These are phyloP conservation scores for Cassiopea andromeda DNA, from an alignment of 30 jellyfish, hydroid and myxozoan species.

Conservation along the genomic window DNA sequence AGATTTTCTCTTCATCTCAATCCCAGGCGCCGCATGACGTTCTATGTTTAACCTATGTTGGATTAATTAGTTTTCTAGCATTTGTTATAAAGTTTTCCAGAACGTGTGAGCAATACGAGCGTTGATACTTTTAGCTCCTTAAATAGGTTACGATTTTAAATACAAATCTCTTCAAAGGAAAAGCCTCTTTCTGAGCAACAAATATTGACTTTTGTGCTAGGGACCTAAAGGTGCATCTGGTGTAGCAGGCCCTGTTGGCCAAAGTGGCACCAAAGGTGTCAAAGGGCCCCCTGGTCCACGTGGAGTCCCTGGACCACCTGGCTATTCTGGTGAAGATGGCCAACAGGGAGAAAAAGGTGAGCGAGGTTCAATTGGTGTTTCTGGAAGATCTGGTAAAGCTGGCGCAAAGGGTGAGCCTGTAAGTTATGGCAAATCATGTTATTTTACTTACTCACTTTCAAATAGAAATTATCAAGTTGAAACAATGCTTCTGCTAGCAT, in stretches of 20 bases:
- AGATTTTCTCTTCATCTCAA: no score
- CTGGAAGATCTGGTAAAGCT: conserved; percentile 74
- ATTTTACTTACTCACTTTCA: background rate
- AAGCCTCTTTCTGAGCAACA: background rate
- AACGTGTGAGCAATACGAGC: no score
- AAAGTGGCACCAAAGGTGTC: conserved; percentile 64
- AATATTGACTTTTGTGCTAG: conserved; percentile 3
- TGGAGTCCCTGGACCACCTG: conserved; percentile 81
- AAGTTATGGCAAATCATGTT: background rate
- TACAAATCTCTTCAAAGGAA: background rate
- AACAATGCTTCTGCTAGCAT: background rate
- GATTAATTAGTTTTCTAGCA: no score
- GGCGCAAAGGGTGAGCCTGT: conserved; percentile 87
- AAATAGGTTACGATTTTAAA: no score
- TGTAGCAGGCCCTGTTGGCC: conserved; percentile 51
- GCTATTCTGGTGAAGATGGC: conserved; percentile 89
- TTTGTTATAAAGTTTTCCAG: no score
- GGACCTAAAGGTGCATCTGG: conserved; percentile 53
- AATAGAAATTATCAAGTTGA: background rate
- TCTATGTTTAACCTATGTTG: no score
- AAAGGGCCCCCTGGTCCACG: conserved; percentile 83
- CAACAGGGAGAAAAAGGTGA: conserved; percentile 73
- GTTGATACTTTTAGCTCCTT: no score
- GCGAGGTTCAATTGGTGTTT: conserved; percentile 67
- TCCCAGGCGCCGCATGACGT: no score